These are phyloP conservation scores for Cacoxenus indagator DNA, from an alignment of 2,888 invertebrate genomes.

Conservation along the genomic window DNA sequence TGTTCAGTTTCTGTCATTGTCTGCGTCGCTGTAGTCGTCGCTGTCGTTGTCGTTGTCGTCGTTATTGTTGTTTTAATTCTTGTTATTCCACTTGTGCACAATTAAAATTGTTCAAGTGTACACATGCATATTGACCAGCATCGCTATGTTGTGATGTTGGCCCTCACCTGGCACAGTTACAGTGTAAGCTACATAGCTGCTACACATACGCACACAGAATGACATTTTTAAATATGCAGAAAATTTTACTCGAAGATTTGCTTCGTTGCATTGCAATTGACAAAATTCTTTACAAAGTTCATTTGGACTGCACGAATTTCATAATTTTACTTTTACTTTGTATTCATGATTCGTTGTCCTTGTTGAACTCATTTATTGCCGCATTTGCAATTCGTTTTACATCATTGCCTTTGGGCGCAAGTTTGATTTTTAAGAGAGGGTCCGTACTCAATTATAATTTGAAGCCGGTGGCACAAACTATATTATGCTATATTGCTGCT, in stretches of 20 bases:
- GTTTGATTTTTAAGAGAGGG: too few relatives aligned
- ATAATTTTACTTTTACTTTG: neutral
- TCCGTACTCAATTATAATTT: too few relatives aligned
- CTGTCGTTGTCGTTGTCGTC: neutral
- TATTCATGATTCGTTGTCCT: neutral
- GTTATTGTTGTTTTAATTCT: neutral
- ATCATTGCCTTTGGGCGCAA: neutral
- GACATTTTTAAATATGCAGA: neutral
- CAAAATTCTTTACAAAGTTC: neutral
- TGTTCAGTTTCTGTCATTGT: too few relatives aligned
- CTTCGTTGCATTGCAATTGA: neutral
- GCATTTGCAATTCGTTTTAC: neutral
- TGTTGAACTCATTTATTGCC: neutral
- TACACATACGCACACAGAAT: too few relatives aligned
- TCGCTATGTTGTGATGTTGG: too few relatives aligned
- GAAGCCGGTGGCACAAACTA: too few relatives aligned
- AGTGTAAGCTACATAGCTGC: too few relatives aligned
- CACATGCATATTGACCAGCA: conserved; percentile 2
- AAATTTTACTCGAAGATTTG: neutral
- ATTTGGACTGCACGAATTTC: neutral
- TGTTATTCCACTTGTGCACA: conserved; percentile 34
- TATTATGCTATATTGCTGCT: too few relatives aligned
- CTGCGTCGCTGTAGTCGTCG: neutral
- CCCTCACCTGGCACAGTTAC: neutral
- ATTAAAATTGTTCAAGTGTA: conserved; percentile 51